phyloP scores from a whole-genome alignment of 2,113 vertebrate genomes.

The Onychostruthus taczanowskii region DNA sequence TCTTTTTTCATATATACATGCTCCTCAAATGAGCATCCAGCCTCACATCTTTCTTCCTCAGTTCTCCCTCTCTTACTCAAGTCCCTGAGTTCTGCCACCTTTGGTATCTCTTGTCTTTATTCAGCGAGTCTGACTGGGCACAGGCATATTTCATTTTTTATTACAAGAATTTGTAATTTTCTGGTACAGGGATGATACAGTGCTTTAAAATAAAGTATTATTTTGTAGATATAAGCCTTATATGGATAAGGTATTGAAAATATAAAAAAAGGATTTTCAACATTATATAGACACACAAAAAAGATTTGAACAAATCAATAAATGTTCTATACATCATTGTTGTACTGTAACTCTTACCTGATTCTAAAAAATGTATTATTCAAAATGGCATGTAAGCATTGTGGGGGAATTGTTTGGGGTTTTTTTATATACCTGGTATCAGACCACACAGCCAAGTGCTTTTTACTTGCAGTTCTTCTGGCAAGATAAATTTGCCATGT shows the following conservation, averaged over 20 bases:
- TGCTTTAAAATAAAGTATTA: neutral
- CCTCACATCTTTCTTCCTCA: neutral
- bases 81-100: neutral
- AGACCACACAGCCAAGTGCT: neutral
- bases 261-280: neutral
- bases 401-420: neutral
- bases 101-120: neutral
- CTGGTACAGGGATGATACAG: neutral
- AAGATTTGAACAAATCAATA: neutral
- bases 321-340: neutral
- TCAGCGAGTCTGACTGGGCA: neutral
- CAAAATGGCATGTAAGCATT: neutral
- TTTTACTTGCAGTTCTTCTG: neutral
- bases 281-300: neutral
- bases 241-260: neutral
- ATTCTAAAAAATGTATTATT: neutral
- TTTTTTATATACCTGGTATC: neutral
- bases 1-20: neutral
- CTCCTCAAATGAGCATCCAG: neutral
- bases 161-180: neutral
- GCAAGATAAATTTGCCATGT: slow-evolving; percentile 34
- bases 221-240: neutral
- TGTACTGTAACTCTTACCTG: neutral
- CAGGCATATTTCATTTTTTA: neutral
- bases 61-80: neutral